These are phyloP conservation scores for Allygus modestus DNA, from an alignment of 2,888 invertebrate species.

Conservation along the genomic window DNA sequence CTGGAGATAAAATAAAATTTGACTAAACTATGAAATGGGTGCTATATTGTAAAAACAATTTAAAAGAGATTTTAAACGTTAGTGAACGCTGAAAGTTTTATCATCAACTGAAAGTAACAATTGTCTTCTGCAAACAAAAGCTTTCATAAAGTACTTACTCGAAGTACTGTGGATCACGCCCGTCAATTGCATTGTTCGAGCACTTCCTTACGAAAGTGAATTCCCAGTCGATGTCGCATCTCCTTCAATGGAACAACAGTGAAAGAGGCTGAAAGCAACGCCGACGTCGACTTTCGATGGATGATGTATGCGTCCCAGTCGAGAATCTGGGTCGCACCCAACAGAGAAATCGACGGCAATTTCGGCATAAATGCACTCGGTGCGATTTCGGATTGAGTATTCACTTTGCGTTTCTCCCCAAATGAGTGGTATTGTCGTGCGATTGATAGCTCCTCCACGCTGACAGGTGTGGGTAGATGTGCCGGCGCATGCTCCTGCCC, in stretches of 20 bases:
- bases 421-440: constrained; percentile 39
- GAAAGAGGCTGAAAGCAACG: constrained; percentile 8
- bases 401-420: constrained; percentile 1
- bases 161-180: not conserved
- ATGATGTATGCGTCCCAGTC: constrained; percentile 34
- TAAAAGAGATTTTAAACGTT: no score
- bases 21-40: no score
- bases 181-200: constrained; percentile 12
- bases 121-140: no score
- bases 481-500: not conserved
- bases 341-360: constrained; percentile 39
- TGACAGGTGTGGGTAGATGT: not conserved
- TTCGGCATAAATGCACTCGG: constrained; percentile 25
- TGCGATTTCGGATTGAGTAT: constrained; percentile 13
- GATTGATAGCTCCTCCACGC: not conserved
- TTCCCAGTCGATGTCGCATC: constrained; percentile 23
- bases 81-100: no score
- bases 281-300: constrained; percentile 39
- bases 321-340: not conserved
- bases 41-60: no score
- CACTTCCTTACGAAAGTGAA: constrained; percentile 35
- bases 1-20: no score
- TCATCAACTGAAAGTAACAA: no score
- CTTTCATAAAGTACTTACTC: no score
- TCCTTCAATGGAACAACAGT: not conserved